Conservation (phyloP, 2,888 invertebrate species). For the Brenthis hecate region DNA sequence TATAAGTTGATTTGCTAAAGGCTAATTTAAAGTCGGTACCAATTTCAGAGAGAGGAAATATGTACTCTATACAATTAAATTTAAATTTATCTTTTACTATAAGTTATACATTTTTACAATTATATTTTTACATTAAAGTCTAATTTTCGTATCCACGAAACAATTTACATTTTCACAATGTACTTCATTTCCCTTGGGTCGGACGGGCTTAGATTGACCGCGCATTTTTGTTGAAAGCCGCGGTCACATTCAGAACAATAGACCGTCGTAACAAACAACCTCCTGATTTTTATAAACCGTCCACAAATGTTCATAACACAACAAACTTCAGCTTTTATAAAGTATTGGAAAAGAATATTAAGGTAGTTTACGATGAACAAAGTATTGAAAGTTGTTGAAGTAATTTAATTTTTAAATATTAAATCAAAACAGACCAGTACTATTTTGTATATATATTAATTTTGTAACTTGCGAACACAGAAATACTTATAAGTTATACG, state of each 20-base stretch:
- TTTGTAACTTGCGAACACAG: no score
- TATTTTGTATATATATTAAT: no score
- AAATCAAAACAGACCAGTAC: no score
- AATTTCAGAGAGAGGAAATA: no score
- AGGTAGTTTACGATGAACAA: not conserved
- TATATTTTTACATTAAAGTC: constrained; percentile 38
- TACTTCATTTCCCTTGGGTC: constrained; percentile 45
- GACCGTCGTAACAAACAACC: constrained; percentile 47
- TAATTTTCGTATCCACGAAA: constrained; percentile 41
- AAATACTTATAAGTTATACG: no score
- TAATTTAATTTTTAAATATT: no score
- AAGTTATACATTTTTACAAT: constrained; percentile 36
- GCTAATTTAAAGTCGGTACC: no score
- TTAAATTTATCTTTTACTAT: constrained; percentile 5
- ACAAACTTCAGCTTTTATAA: not conserved
- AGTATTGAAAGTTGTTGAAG: no score
- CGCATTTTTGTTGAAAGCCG: constrained; percentile 51
- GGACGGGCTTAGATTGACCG: constrained; percentile 48
- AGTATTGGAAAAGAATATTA: not conserved
- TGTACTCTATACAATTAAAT: no score
- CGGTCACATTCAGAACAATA: constrained; percentile 50
- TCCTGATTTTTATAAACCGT: constrained; percentile 49
- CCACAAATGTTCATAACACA: constrained; percentile 12
- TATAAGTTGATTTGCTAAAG: no score
- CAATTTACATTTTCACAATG: constrained; percentile 47